phyloP scores from a whole-genome alignment of 2,113 vertebrate genomes.

The Carlito syrichta region DNA sequence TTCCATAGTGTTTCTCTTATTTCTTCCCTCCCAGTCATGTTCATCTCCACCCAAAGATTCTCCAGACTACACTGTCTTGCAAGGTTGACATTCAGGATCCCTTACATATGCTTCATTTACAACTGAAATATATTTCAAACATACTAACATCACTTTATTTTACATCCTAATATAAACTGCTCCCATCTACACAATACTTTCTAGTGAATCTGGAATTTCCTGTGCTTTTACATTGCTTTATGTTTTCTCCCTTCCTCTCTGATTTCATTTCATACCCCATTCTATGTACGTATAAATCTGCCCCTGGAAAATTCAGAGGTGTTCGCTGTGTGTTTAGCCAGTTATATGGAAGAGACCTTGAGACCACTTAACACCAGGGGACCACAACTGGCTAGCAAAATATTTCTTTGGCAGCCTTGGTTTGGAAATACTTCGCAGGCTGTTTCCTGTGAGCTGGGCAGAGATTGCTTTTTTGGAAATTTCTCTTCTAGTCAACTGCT shows the following conservation, averaged over 20 bases:
- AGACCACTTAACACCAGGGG: background rate
- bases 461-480: conserved; percentile 22
- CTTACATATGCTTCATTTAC: background rate
- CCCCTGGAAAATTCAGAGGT: background rate
- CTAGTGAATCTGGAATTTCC: background rate
- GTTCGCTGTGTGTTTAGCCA: background rate
- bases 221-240: background rate
- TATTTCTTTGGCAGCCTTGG: background rate
- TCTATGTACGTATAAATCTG: background rate
- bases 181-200: background rate
- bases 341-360: background rate
- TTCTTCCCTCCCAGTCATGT: background rate
- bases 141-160: background rate
- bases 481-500: background rate
- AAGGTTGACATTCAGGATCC: background rate
- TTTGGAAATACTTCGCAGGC: conserved; percentile 50
- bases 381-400: background rate
- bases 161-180: background rate
- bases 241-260: background rate
- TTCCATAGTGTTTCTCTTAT: background rate
- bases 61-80: background rate
- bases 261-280: background rate
- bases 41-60: background rate
- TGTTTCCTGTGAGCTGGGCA: background rate
- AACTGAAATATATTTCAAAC: background rate